Conservation (phyloP, 2,113 vertebrate genomes). For the Plecotus auritus region DNA sequence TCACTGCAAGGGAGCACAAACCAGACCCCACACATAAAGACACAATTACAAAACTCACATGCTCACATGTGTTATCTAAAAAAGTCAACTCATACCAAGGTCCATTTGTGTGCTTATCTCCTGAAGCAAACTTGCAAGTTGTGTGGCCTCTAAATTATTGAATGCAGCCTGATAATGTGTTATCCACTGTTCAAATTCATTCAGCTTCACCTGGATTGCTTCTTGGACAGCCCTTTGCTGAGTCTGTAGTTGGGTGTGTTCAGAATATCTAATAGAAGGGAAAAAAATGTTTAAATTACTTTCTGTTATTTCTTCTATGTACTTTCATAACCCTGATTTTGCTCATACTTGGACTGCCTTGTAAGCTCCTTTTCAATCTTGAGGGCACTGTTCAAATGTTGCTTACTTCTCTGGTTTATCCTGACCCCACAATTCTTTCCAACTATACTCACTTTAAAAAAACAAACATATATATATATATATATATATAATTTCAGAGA, state of each 20-base stretch:
- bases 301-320: not conserved
- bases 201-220: conserved; percentile 94
- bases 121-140: conserved; percentile 96
- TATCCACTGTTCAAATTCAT: conserved; percentile 97
- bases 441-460: not conserved
- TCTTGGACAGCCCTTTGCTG: conserved; percentile 95
- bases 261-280: conserved; percentile 88
- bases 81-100: conserved; percentile 83
- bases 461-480: too few relatives aligned
- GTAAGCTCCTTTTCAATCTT: not conserved
- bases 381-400: not conserved
- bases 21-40: not conserved
- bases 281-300: not conserved
- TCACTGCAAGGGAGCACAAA: not conserved
- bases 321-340: not conserved
- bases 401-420: not conserved
- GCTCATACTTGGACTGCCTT: not conserved
- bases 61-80: not conserved
- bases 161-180: conserved; percentile 98
- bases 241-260: conserved; percentile 95
- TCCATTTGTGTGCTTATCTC: conserved; percentile 98
- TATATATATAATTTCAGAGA: too few relatives aligned
- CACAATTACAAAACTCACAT: not conserved
- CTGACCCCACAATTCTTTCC: not conserved
- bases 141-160: conserved; percentile 92